phyloP scores from a whole-genome alignment of 2,113 vertebrate genomes.

The Hiodon tergisus region DNA sequence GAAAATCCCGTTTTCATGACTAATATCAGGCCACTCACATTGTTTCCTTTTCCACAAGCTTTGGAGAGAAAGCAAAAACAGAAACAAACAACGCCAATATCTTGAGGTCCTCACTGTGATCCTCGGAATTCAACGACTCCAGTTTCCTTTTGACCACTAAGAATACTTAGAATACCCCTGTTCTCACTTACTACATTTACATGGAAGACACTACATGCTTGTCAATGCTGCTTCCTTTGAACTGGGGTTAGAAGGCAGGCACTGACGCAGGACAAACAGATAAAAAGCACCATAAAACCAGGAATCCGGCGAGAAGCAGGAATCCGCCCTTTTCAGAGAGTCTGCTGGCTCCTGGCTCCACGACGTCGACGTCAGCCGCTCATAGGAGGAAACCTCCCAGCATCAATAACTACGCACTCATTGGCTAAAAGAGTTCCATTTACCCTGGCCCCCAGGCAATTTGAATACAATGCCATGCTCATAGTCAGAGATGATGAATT shows the following conservation, averaged over 20 bases:
- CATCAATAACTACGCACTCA: neutral
- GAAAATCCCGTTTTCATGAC: neutral
- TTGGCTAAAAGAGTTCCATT: constrained; percentile 5
- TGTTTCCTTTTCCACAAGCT: neutral
- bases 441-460: constrained; percentile 1
- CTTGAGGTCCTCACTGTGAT: neutral
- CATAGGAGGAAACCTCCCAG: neutral
- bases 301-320: too few species aligned
- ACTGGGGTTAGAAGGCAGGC: too few species aligned
- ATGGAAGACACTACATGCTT: too few species aligned
- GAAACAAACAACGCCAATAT: neutral
- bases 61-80: neutral
- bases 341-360: too few species aligned
- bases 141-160: neutral
- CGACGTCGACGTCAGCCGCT: too few species aligned
- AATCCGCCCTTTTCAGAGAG: too few species aligned
- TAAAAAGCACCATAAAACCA: too few species aligned
- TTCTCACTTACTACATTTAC: too few species aligned
- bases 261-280: too few species aligned
- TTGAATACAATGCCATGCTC: constrained; percentile 3
- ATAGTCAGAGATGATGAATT: constrained; percentile 14
- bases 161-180: too few species aligned
- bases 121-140: neutral
- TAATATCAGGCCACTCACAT: neutral
- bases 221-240: neutral